Evolutionary conservation across 1,140 invertebrate species (phyloP).

Genomic region (Watersipora subatra): DNA sequence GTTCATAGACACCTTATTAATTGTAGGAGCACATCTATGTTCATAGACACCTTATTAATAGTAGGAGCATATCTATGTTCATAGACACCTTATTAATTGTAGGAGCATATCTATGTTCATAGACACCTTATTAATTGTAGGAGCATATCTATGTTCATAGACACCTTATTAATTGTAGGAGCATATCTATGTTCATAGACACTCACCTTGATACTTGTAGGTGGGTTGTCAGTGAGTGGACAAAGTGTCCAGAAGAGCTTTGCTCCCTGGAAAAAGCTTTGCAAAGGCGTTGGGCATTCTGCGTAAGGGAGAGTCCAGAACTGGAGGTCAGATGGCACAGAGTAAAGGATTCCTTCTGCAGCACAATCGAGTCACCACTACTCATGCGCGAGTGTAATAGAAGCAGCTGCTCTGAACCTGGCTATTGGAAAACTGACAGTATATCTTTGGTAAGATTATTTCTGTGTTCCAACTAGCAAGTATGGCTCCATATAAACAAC

Average conservation of each 20-base stretch:
- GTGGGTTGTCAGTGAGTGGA: not conserved
- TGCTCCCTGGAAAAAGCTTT: not conserved
- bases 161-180: too few species aligned
- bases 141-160: too few species aligned
- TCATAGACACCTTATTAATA: too few species aligned
- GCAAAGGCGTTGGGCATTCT: not conserved
- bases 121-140: too few species aligned
- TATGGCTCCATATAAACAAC: too few species aligned
- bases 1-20: too few species aligned
- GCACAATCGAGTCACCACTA: not conserved
- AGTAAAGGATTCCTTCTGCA: not conserved
- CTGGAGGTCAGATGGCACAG: not conserved
- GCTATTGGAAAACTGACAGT: not conserved
- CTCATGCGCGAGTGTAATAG: not conserved
- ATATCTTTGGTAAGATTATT: not conserved
- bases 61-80: too few species aligned
- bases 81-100: too few species aligned
- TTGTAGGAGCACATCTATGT: too few species aligned
- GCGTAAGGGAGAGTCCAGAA: not conserved
- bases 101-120: too few species aligned
- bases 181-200: too few species aligned
- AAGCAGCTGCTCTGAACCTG: not conserved
- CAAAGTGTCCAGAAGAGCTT: not conserved
- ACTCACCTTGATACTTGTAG: not conserved
- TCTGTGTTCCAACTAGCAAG: too few species aligned